These are phyloP conservation scores for Volucella inanis DNA, from an alignment of 2,888 invertebrate species.

Conservation along the genomic window DNA sequence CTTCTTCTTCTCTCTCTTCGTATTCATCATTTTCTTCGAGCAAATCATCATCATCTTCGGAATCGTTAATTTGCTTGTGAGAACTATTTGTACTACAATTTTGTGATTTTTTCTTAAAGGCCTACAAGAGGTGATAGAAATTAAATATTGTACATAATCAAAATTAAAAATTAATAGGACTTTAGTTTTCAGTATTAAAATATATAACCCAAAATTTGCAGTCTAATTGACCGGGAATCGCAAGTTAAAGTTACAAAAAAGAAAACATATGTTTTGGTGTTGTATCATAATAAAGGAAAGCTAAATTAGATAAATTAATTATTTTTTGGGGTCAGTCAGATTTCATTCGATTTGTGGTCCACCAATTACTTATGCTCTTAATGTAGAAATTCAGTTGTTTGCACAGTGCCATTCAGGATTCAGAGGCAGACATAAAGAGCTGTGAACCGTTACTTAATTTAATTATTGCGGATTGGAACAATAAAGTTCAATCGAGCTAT, in stretches of 20 bases:
- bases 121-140: not conserved
- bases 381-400: not conserved
- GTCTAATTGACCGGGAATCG: no score
- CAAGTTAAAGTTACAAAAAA: no score
- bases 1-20: conserved; percentile 44
- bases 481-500: not conserved
- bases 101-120: not conserved
- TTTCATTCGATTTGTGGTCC: no score
- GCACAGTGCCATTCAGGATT: conserved; percentile 6
- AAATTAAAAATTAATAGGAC: no score
- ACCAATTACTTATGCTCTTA: no score
- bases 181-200: no score
- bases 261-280: no score
- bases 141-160: not conserved
- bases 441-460: not conserved
- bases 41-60: conserved; percentile 63
- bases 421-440: not conserved
- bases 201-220: no score
- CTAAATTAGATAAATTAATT: no score
- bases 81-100: conserved; percentile 2
- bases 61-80: not conserved
- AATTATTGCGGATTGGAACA: conserved; percentile 15
- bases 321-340: no score
- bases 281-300: no score
- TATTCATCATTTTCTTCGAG: conserved; percentile 52